Percentiles rank a stretch among this genome's conserved stretches.
Conservation (phyloP, 2,888 invertebrate species). For the Cephonodes hylas region DNA sequence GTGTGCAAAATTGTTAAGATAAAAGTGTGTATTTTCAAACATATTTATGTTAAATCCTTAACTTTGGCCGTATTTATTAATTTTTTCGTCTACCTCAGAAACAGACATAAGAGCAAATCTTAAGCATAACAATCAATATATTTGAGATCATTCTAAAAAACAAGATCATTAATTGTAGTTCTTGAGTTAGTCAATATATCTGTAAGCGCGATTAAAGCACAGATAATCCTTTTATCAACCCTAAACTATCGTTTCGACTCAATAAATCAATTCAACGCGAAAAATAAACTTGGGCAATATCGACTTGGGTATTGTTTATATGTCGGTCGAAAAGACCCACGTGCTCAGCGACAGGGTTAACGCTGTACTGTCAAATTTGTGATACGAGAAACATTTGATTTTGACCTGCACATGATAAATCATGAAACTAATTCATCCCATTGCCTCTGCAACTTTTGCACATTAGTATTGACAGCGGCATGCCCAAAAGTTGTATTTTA, state of each 20-base stretch:
- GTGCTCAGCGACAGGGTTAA: neutral
- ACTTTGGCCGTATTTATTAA: too few species aligned
- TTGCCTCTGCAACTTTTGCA: neutral
- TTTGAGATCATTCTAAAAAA: too few species aligned
- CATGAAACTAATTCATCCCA: too few species aligned
- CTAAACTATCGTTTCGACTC: neutral
- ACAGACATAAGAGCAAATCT: too few species aligned
- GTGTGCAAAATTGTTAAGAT: too few species aligned
- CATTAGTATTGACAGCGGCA: neutral
- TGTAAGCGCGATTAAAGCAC: neutral
- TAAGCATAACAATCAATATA: too few species aligned
- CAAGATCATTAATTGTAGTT: too few species aligned
- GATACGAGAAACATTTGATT: neutral
- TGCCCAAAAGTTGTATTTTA: too few species aligned
- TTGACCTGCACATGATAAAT: too few species aligned
- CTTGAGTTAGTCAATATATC: neutral
- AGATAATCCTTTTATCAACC: neutral
- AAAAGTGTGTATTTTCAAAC: too few species aligned
- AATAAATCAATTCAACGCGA: conserved; percentile 44
- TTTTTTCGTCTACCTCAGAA: too few species aligned
- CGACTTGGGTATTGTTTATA: conserved; percentile 32
- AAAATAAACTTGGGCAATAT: conserved; percentile 55
- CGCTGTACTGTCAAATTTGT: neutral
- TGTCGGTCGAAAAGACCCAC: conserved; percentile 9
- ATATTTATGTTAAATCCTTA: too few species aligned